These are phyloP conservation scores for Tympanuchus pallidicinctus DNA, from an alignment of 2,113 vertebrate species.

Conservation along the genomic window DNA sequence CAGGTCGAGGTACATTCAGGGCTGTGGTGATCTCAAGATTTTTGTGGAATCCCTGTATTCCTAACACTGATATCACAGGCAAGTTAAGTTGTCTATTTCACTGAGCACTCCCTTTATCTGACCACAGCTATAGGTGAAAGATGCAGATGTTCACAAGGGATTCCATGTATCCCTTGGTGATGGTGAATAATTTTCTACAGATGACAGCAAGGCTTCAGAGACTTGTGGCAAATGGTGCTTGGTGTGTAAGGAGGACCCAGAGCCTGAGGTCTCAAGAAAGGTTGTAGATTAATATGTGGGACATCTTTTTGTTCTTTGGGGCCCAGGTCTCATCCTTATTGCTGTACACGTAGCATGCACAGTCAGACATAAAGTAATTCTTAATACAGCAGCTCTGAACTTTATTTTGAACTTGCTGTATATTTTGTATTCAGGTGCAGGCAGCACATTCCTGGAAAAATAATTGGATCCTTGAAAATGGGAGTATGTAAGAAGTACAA, in stretches of 20 bases:
- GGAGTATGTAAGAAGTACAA: neutral
- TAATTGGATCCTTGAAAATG: neutral
- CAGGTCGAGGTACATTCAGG: neutral
- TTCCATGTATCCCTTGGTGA: neutral
- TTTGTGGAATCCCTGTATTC: neutral
- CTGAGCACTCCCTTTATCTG: neutral
- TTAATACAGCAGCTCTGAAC: neutral
- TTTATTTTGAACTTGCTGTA: neutral
- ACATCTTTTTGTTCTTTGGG: neutral
- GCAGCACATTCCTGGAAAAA: neutral
- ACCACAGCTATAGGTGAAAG: neutral
- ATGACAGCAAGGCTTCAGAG: neutral
- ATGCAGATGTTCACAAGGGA: neutral
- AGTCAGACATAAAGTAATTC: neutral
- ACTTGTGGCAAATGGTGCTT: neutral
- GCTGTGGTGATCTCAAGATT: neutral
- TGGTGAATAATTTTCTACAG: neutral
- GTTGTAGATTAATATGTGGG: neutral
- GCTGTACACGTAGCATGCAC: neutral
- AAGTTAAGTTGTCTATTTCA: neutral
- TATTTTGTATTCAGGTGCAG: neutral
- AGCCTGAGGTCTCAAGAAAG: neutral
- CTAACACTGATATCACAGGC: neutral
- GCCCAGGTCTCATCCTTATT: neutral
- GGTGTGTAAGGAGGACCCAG: neutral